Base-by-base conservation (phyloP, 37 sponge, comb jelly and placozoan species). In the Spongilla lacustris region DNA sequence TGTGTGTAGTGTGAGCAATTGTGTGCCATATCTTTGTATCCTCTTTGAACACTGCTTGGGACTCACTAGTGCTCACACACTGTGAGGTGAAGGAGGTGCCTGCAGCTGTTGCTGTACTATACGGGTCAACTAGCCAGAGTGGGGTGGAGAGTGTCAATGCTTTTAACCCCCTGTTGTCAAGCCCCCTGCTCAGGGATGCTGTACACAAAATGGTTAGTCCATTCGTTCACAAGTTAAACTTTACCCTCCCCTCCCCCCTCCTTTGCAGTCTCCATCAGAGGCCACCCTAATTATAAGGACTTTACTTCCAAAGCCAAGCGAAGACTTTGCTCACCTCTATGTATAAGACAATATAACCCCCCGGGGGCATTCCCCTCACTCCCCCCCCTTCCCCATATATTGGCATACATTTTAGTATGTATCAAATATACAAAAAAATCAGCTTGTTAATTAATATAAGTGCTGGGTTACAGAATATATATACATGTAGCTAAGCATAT, bases 61-160 rank as follows among this genome's bases (percentile, higher is more conserved):
- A 26, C 35, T 75, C 10, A 31, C 75, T 46, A 90, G 91, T 81
- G 48, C 69, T 90, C 36, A 90, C 91, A 12, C 49, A 81, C 27
- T 90, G 91, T 74, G 78, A 90, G 66, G 12, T 90, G 49, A 25
- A 68, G 10, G 66, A 34, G 5, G 31, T 85, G 10, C 77, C 91
- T 22, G 86, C 71, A 33, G 48, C 81, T 30, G 8, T 85, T 37
- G 77, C 28, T 19, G 68, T 85, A 4, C 86, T 81, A 32, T 85
- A 85, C 50, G 21, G 81, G 41, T 38, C 67, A 23, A 37, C 71
- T 36, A 35, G 74, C 9, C 73, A 50, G 4, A 84, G 66, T 34
- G 35, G 30, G 9, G 19, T 34, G 8, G 90, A 89, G 69, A 31
- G 73, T 41, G 80, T 79, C 23, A 27, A 37, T 29, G 73, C 80